Percentiles rank a stretch among this genome's conserved stretches.
Conservation (phyloP, 1,140 invertebrate genomes). For the Orchesella cincta region DNA sequence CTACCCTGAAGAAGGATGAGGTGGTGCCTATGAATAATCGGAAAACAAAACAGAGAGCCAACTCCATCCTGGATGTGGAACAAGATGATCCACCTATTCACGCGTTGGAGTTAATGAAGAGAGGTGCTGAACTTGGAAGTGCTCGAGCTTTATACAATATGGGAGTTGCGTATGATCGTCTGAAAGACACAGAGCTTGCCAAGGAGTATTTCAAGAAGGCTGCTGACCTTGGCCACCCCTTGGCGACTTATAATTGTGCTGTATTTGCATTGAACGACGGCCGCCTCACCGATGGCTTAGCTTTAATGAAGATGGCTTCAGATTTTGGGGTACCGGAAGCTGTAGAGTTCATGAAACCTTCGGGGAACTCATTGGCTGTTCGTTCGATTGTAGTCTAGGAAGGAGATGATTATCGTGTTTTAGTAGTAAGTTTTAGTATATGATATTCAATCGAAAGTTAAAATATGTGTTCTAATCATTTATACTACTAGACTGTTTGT, state of each 20-base stretch:
- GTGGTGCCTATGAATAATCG: neutral
- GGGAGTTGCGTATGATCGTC: slow-evolving; percentile 46
- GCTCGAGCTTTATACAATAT: slow-evolving; percentile 48
- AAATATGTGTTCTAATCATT: too few species aligned
- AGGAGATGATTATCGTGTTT: neutral
- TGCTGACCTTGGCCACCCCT: slow-evolving; percentile 44
- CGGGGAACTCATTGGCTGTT: neutral
- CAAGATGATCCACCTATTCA: slow-evolving; percentile 23
- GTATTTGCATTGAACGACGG: slow-evolving; percentile 37
- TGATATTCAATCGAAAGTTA: too few species aligned
- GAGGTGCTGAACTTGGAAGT: slow-evolving; percentile 45
- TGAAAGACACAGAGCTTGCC: slow-evolving; percentile 37
- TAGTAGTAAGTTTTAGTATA: too few species aligned
- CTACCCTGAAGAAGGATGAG: neutral
- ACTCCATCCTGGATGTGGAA: neutral
- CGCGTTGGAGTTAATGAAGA: slow-evolving; percentile 41
- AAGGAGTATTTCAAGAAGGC: slow-evolving; percentile 39
- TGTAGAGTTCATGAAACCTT: slow-evolving; percentile 16
- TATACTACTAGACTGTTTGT: too few species aligned
- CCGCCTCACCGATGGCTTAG: slow-evolving; percentile 33
- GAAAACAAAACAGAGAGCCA: neutral
- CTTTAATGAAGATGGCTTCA: slow-evolving; percentile 41
- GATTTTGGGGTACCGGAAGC: slow-evolving; percentile 46
- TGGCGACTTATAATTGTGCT: slow-evolving; percentile 45
- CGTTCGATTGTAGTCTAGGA: neutral